A percentile compares a stretch with the other conserved stretches of the same genome.
Conservation (phyloP, 2,113 vertebrate genomes). For the Phrynosoma blainvillii region DNA sequence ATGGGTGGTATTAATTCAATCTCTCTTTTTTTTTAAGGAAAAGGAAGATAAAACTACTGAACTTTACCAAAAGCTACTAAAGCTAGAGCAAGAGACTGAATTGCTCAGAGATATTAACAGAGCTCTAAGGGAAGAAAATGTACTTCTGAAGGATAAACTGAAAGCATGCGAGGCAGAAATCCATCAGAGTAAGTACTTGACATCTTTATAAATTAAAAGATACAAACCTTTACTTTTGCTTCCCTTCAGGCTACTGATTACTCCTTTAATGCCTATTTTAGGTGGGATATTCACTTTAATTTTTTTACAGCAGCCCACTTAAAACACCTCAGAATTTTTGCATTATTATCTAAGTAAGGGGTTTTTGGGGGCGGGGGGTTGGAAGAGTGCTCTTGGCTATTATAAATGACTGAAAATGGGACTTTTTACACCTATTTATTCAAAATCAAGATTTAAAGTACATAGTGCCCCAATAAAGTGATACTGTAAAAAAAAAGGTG, state of each 20-base stretch:
- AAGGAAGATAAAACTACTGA: slow-evolving; percentile 61
- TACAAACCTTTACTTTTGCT: background rate
- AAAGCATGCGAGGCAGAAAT: slow-evolving; percentile 45
- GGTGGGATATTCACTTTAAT: background rate
- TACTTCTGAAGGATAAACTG: slow-evolving; percentile 77
- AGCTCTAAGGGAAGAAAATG: slow-evolving; percentile 82
- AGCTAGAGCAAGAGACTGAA: slow-evolving; percentile 81
- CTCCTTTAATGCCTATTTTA: background rate
- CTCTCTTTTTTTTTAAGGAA: slow-evolving; percentile 41
- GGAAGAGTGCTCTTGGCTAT: background rate
- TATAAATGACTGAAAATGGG: background rate
- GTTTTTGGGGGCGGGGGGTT: no score
- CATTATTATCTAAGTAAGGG: background rate
- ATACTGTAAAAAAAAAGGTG: background rate
- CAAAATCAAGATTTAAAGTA: background rate
- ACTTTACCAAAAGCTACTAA: slow-evolving; percentile 71
- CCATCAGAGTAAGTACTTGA: slow-evolving; percentile 63
- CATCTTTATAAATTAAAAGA: background rate
- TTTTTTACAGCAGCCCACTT: background rate
- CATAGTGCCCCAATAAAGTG: background rate
- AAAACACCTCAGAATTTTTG: background rate
- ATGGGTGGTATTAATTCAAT: background rate
- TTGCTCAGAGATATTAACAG: slow-evolving; percentile 79
- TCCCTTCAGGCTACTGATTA: background rate
- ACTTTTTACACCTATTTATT: background rate